Conservation (phyloP, 1,140 invertebrate species). For the Caenorhabditis inopinata region DNA sequence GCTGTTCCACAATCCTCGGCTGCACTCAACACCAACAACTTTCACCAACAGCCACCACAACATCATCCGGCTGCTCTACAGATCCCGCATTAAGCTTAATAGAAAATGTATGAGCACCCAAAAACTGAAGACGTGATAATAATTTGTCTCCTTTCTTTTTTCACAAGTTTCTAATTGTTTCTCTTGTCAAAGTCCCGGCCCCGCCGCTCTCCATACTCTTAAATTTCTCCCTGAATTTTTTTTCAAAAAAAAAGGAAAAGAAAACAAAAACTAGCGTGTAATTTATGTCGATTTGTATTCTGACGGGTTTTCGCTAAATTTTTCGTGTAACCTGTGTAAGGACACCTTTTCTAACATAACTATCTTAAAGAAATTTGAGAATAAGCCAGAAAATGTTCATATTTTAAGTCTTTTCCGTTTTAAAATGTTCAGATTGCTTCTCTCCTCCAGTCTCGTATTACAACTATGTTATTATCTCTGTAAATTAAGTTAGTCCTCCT, state of each 20-base stretch:
- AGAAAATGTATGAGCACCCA: background rate
- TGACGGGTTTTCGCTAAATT: background rate
- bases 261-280: constrained; percentile 1
- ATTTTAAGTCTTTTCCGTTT: background rate
- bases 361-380: no score
- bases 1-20: background rate
- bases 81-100: background rate
- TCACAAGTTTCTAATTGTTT: background rate
- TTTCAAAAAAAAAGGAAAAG: background rate
- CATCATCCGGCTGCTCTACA: background rate
- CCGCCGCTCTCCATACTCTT: background rate
- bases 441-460: background rate
- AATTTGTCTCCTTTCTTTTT: background rate
- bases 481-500: background rate
- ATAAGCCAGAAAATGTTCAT: no score
- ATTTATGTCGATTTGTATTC: constrained; percentile 24
- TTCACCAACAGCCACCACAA: background rate
- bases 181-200: background rate
- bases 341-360: background rate
- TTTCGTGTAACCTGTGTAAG: background rate
- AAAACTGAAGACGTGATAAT: background rate
- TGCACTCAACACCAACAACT: background rate
- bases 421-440: background rate
- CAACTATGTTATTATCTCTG: background rate
- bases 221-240: background rate